phyloP scores from a whole-genome alignment of 1,140 invertebrate species.

The Brachystomella parvula region DNA sequence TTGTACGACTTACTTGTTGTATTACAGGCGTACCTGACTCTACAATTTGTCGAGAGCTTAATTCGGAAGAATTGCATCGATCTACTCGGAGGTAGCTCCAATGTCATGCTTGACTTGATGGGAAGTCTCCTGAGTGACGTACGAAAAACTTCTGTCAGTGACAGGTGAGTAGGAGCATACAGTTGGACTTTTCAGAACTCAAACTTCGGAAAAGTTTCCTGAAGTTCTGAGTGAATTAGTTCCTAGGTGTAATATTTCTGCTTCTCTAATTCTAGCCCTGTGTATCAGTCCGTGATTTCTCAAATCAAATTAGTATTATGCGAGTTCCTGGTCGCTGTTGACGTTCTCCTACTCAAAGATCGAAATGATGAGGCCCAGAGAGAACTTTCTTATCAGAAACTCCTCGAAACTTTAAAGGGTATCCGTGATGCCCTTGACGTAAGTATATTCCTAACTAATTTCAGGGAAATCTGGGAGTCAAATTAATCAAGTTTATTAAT shows the following conservation, averaged over 20 bases:
- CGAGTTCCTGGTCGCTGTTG: constrained; percentile 36
- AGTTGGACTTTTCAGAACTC: too few relatives aligned
- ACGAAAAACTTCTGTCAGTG: constrained; percentile 26
- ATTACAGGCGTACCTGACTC: constrained; percentile 27
- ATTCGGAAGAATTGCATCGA: constrained; percentile 36
- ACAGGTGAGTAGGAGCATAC: constrained; percentile 23
- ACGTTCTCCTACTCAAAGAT: constrained; percentile 31
- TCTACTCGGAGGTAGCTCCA: constrained; percentile 32
- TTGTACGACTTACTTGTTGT: background rate
- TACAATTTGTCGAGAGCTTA: constrained; percentile 32
- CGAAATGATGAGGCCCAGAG: constrained; percentile 28
- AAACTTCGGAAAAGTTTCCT: too few relatives aligned
- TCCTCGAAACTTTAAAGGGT: constrained; percentile 27
- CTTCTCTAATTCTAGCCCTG: constrained; percentile 21
- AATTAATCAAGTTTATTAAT: background rate
- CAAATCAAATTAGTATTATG: constrained; percentile 33
- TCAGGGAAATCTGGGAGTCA: background rate
- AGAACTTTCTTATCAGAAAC: constrained; percentile 34
- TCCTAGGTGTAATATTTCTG: too few relatives aligned
- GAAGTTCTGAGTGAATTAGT: too few relatives aligned
- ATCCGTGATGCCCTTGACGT: constrained; percentile 32
- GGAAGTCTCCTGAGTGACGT: constrained; percentile 32
- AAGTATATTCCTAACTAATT: constrained; percentile 10
- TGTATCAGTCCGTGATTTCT: constrained; percentile 36
- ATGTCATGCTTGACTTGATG: constrained; percentile 37